These are phyloP conservation scores for Augochlora pura DNA, from an alignment of 1,140 invertebrate genomes.

Conservation along the genomic window DNA sequence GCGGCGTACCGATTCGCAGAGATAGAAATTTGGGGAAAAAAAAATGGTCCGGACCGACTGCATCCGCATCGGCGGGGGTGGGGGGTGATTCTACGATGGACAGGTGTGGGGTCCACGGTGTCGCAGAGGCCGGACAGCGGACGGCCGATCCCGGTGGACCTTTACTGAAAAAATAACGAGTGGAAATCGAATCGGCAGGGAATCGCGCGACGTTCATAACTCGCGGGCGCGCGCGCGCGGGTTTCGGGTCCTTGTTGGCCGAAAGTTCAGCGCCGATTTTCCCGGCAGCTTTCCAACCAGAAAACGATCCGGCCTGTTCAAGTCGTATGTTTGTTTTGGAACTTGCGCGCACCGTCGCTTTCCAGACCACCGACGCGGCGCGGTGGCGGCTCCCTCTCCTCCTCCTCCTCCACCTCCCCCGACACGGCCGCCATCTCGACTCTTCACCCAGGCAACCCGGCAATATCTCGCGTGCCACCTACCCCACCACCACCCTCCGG, in stretches of 20 bases:
- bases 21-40: too few species aligned
- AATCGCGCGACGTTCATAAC: conserved; percentile 43
- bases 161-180: conserved; percentile 25
- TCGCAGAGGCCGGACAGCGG: not conserved
- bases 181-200: conserved; percentile 4
- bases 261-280: conserved; percentile 51
- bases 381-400: too few species aligned
- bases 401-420: too few species aligned
- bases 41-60: too few species aligned
- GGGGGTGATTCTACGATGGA: too few species aligned
- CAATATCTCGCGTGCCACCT: conserved; percentile 53
- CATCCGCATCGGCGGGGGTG: too few species aligned
- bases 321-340: conserved; percentile 67
- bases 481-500: conserved; percentile 48
- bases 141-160: not conserved
- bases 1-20: too few species aligned
- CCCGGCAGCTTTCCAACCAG: conserved; percentile 58
- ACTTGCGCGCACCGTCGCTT: conserved; percentile 56
- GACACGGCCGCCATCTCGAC: conserved; percentile 49
- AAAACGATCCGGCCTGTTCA: conserved; percentile 59
- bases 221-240: conserved; percentile 6
- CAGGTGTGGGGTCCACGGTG: too few species aligned
- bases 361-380: conserved; percentile 9
- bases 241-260: conserved; percentile 2
- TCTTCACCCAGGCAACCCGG: conserved; percentile 46